phyloP scores from a whole-genome alignment of 2,113 vertebrate genomes.

The Manacus vitellinus region DNA sequence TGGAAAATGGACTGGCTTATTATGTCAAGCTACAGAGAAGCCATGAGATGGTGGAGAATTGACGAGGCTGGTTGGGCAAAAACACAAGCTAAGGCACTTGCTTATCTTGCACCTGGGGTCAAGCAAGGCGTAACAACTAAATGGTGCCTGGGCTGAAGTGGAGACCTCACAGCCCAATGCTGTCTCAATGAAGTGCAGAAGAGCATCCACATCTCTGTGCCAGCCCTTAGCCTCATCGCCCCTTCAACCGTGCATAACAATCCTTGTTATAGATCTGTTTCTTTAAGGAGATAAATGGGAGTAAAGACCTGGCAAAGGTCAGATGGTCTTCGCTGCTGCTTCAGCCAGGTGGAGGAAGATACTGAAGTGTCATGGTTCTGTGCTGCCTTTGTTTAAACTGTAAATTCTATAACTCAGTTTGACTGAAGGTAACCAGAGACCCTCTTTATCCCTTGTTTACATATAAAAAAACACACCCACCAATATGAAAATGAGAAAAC shows the following conservation, averaged over 20 bases:
- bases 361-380: too few relatives aligned
- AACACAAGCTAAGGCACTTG: background rate
- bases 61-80: background rate
- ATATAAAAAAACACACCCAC: background rate
- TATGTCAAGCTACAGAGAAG: background rate
- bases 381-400: background rate
- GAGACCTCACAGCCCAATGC: rapidly evolving
- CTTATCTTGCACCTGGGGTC: background rate
- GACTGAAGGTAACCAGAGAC: background rate
- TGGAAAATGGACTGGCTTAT: background rate
- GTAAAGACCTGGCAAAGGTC: background rate
- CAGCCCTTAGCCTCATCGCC: background rate
- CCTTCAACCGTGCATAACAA: background rate
- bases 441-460: background rate
- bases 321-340: background rate
- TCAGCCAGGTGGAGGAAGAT: background rate
- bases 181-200: background rate
- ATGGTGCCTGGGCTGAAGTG: background rate
- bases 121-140: background rate
- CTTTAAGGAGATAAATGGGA: background rate
- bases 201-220: background rate
- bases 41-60: background rate
- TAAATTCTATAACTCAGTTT: background rate
- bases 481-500: background rate
- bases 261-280: background rate